Evolutionary conservation across 2,113 vertebrate genomes (phyloP).

Genomic region (Balaenoptera acutorostrata): DNA sequence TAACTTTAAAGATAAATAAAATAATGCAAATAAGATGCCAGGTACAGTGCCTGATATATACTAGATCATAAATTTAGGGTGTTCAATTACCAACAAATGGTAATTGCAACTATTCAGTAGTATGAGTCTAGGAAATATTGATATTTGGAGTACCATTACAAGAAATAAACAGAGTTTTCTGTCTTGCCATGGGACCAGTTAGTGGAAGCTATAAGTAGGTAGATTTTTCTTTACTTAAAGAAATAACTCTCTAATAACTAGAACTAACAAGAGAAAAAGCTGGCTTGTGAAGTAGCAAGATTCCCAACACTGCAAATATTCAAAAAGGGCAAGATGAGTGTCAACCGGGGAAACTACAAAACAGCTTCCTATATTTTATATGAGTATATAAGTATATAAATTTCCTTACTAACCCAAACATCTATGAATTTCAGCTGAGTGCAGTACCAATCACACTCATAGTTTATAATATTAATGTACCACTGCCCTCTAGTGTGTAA

Average conservation of each 20-base stretch:
- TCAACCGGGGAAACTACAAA: not conserved
- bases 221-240: not conserved
- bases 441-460: not conserved
- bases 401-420: not conserved
- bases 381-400: not conserved
- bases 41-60: not conserved
- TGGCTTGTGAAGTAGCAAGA: not conserved
- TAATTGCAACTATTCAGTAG: not conserved
- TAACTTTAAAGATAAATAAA: not conserved
- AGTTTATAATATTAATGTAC: constrained; percentile 51
- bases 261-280: not conserved
- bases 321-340: not conserved
- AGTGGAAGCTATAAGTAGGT: not conserved
- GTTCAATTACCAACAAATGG: not conserved
- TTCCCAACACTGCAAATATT: not conserved
- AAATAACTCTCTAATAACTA: not conserved
- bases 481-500: constrained; percentile 74
- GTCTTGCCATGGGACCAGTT: not conserved
- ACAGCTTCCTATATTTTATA: not conserved
- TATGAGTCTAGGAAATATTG: not conserved
- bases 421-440: not conserved
- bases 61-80: not conserved
- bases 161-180: not conserved
- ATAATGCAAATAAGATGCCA: not conserved
- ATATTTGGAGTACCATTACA: not conserved